Evolutionary conservation across 1,140 invertebrate species (phyloP), one percentile per base, ranked within the genome.

Genomic region (Asbolus verrucosus): DNA sequence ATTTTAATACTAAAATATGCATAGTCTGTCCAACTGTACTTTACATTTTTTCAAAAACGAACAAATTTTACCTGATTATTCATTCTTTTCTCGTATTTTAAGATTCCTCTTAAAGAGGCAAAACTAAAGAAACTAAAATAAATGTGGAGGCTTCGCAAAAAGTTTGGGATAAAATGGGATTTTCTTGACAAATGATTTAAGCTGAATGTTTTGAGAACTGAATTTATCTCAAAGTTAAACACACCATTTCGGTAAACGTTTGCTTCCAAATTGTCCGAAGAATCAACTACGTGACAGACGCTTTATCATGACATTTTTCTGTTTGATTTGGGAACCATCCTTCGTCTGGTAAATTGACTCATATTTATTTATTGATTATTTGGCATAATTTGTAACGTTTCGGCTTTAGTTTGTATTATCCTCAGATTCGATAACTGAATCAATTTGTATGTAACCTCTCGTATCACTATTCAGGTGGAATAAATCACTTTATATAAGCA

Each of bases 151-250:
- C 46, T 54, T 54, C 21, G 46, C 19, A 63, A 63, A 63, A 63
- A 63, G 15, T 63, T 63, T 43, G 39, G 39, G 61, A 63, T 63
- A 63, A 63, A 63, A 63, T 39, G 39, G 61, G 61, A 63, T 63
- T 63, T 63, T 21, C 61, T 14, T 63, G 61, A 63, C 61, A 63
- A 63, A 63, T 63, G 61, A 63, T 43, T 63, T 63, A 39, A 63
- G 61, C 61, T 43, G 61, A 63, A 63, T 63, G 61, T 63, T 63
- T 38, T 39, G 61, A 63, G 61, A 63, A 63, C 30, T 63, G 39
- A 41, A 63, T 63, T 63, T 63, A 63, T 63, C 61, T 41, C 39
- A 39, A 63, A 38, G 61, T 63, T 63, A 38, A 41, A 63, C 61
- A 36, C 21, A n/a, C n/a, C n/a, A n/a, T 63, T 63, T 63, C 39